Evolutionary conservation across 2,888 invertebrate species (phyloP).

Genomic region (Cryptophagus acutangulus): DNA sequence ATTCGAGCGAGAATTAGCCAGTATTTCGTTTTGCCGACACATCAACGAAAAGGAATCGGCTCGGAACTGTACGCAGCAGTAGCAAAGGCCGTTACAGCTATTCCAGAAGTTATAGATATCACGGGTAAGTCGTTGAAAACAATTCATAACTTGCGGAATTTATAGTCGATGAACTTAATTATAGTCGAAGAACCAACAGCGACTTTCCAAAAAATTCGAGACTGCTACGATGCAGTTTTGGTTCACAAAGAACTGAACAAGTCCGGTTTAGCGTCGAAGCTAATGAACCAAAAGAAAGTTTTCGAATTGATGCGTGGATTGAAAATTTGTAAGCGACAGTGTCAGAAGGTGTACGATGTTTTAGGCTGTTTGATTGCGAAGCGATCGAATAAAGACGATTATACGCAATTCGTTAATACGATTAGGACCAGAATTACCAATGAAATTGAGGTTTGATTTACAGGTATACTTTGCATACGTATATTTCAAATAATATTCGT

Average conservation of each 20-base stretch:
- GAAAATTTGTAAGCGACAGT: constrained; percentile 34
- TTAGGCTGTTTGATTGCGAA: constrained; percentile 27
- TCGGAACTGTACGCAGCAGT: constrained; percentile 60
- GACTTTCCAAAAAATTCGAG: constrained; percentile 82
- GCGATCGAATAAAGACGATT: constrained; percentile 18
- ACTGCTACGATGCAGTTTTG: constrained; percentile 46
- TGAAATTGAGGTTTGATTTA: constrained; percentile 25
- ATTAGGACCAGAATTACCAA: constrained; percentile 28
- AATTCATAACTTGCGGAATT: no score
- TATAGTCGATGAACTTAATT: constrained; percentile 22
- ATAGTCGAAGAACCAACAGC: constrained; percentile 92
- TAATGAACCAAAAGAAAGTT: constrained; percentile 21
- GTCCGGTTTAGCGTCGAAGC: constrained; percentile 9
- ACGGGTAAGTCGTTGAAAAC: constrained; percentile 57
- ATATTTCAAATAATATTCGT: constrained; percentile 10
- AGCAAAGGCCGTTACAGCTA: constrained; percentile 40
- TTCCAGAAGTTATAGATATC: constrained; percentile 59
- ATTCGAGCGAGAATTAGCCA: constrained; percentile 89
- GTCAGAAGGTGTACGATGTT: constrained; percentile 33
- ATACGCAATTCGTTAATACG: constrained; percentile 21
- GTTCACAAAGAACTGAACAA: constrained; percentile 25
- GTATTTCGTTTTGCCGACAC: constrained; percentile 88
- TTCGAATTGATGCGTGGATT: constrained; percentile 23
- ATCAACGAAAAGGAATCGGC: constrained; percentile 80
- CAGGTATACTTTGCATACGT: background rate